Conservation (phyloP, 1,140 invertebrate genomes). For the Euura saliciscinereae region DNA sequence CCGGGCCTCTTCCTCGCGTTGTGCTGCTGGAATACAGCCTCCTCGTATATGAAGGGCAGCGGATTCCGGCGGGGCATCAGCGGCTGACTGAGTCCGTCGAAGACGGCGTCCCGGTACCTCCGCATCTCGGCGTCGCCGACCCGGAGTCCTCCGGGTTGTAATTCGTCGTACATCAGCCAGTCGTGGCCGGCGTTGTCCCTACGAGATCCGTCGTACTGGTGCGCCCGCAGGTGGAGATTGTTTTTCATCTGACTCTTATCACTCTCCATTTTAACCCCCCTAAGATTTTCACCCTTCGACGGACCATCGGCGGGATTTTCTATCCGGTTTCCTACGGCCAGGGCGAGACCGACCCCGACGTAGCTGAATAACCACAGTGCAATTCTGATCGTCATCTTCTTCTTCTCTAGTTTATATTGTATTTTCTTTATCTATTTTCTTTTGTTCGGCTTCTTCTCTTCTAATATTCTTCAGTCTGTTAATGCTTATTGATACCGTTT, state of each 20-base stretch:
- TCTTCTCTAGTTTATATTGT: neutral
- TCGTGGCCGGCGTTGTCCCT: neutral
- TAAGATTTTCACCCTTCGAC: neutral
- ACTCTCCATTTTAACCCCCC: neutral
- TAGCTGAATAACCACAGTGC: conserved; percentile 23
- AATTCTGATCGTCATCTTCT: neutral
- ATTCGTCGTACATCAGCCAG: neutral
- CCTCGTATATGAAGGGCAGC: conserved; percentile 4
- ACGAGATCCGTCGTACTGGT: conserved; percentile 11
- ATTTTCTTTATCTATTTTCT: neutral
- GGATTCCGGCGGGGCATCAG: neutral
- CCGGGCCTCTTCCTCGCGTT: conserved; percentile 26
- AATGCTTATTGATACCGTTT: neutral
- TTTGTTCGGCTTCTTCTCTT: neutral
- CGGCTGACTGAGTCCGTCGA: neutral
- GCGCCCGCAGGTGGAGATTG: conserved; percentile 2
- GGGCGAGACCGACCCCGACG: conserved; percentile 18
- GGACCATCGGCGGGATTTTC: neutral
- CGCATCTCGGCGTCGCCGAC: too few relatives aligned
- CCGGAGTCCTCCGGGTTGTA: too few relatives aligned
- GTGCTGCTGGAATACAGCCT: conserved; percentile 7
- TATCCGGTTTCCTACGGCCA: conserved; percentile 12
- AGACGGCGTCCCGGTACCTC: neutral
- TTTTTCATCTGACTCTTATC: neutral
- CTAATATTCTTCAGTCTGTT: neutral